Conservation (phyloP, 1,140 invertebrate species). For the Drosophila guanche region DNA sequence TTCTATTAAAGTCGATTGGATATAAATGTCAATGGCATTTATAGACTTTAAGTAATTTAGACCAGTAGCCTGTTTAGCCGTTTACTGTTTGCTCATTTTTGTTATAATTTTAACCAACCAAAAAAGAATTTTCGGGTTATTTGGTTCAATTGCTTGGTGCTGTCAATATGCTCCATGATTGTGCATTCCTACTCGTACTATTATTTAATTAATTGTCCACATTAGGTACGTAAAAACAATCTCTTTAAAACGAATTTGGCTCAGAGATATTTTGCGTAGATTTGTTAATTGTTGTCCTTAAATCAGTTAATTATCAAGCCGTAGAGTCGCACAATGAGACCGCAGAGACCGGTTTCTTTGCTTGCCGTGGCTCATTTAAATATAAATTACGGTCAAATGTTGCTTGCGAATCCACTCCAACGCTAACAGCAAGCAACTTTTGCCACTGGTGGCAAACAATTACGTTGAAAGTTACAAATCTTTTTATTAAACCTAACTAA, state of each 20-base stretch:
- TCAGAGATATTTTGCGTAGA: neutral
- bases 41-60: too few species aligned
- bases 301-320: conserved; percentile 32
- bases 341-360: conserved; percentile 52
- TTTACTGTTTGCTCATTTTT: too few species aligned
- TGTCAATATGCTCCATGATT: neutral
- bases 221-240: neutral
- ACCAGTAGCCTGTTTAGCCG: too few species aligned
- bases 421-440: conserved; percentile 10
- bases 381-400: conserved; percentile 57
- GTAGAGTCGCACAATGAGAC: conserved; percentile 28
- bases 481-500: conserved; percentile 70
- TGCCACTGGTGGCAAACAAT: conserved; percentile 37
- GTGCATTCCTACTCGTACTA: neutral
- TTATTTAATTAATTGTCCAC: neutral
- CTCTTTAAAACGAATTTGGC: conserved; percentile 20
- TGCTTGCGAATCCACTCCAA: conserved; percentile 39
- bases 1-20: too few species aligned
- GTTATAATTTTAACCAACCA: too few species aligned
- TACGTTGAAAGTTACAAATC: conserved; percentile 72
- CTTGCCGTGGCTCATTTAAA: conserved; percentile 64
- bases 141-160: too few species aligned
- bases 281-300: conserved; percentile 29
- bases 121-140: too few species aligned
- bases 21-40: too few species aligned